Evolutionary conservation across 53 echinoderm and acorn worm genomes (phyloP).

Genomic region (Echinarachnius parma): DNA sequence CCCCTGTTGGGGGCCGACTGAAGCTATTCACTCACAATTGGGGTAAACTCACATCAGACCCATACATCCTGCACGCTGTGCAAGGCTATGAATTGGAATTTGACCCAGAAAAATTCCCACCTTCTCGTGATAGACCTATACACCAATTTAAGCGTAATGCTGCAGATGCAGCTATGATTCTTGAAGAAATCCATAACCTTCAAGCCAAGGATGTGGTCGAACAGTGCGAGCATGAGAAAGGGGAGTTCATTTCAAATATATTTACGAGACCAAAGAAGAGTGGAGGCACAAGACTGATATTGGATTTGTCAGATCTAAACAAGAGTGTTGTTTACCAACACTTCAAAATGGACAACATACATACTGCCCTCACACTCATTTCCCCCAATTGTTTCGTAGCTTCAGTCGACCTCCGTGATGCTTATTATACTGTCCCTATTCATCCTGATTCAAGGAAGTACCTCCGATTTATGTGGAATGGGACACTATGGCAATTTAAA

Average conservation of each 20-base stretch:
- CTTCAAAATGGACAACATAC: slow-evolving; percentile 3
- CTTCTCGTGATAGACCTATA: background rate
- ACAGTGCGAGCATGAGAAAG: background rate
- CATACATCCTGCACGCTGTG: background rate
- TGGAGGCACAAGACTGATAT: background rate
- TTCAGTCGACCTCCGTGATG: background rate
- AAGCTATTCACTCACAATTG: background rate
- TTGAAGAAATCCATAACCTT: background rate
- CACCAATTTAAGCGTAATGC: background rate
- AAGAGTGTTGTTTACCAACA: background rate
- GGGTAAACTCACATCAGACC: background rate
- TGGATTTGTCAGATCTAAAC: slow-evolving; percentile 16
- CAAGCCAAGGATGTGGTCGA: background rate
- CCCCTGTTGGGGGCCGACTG: background rate
- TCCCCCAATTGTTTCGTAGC: background rate
- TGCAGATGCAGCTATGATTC: background rate
- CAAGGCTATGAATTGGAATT: background rate
- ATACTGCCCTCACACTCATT: slow-evolving; percentile 27
- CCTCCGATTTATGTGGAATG: background rate
- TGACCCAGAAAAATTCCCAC: background rate
- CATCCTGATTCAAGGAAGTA: background rate
- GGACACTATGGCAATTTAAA: background rate
- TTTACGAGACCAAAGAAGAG: slow-evolving; percentile 5
- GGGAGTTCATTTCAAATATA: slow-evolving; percentile 1
- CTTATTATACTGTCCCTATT: slow-evolving; percentile 58